These are phyloP conservation scores for Holothuria leucospilota DNA, from an alignment of 53 echinoderm and acorn worm genomes.

Conservation along the genomic window DNA sequence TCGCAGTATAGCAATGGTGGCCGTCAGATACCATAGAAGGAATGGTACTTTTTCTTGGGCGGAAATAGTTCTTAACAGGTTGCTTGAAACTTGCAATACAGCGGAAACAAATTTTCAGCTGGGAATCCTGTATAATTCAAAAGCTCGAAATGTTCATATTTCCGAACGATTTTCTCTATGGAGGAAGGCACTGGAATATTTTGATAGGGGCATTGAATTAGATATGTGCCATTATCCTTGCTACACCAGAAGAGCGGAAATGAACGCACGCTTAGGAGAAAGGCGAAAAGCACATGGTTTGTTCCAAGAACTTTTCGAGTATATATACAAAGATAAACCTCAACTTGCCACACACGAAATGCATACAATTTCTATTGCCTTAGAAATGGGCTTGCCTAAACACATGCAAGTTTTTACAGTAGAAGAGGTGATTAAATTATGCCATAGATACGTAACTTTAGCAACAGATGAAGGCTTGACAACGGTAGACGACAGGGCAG, in stretches of 20 bases:
- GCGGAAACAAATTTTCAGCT: conserved; percentile 20
- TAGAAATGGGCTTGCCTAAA: not conserved
- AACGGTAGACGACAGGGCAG: no score
- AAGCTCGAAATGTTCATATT: no score
- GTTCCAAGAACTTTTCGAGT: not conserved
- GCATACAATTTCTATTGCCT: not conserved
- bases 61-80: not conserved
- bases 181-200: not conserved
- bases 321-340: not conserved
- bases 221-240: conserved; percentile 30
- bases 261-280: not conserved
- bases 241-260: not conserved
- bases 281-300: not conserved
- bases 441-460: not conserved
- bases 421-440: not conserved
- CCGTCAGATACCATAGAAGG: not conserved
- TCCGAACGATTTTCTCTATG: no score
- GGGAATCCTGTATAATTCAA: not conserved
- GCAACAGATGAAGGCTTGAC: not conserved
- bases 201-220: not conserved
- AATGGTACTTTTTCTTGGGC: not conserved
- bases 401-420: not conserved
- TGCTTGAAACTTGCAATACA: not conserved
- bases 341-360: not conserved
- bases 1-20: conserved; percentile 4